Evolutionary conservation across 2,797 vertebrate species (phyloP), one percentile per base, ranked within the genome.

Genomic region (Bufotes viridis): DNA sequence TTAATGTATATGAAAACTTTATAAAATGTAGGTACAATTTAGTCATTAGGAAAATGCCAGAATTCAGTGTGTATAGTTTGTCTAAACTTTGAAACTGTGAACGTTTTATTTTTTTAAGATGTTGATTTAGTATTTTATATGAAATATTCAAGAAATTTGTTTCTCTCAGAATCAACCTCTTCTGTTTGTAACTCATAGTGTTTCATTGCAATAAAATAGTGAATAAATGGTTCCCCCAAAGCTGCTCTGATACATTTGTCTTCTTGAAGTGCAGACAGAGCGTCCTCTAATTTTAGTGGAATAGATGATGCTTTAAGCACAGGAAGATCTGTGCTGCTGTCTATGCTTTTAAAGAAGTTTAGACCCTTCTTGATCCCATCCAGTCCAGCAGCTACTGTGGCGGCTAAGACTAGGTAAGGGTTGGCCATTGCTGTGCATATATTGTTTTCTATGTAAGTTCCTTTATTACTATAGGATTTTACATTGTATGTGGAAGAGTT

Each of bases 151-250:
- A 99, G 92, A 91, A 97, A 97, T 92, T 97, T 98, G 92, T 97
- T 97, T 84, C 96, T 96, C 90, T 98, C 97, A 0, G 94, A 93
- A 78, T 98, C 96, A 86, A 96, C 91, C 92, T 97, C 96, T 93
- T 99, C 96, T 0, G 95, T 97, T 93, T 99, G 97, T 87, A 99
- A 95, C 91, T 99, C 98, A 87, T 97, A 96, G 85, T 93, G 96
- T 91, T 99, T 99, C 96, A 99, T 96, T 83, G 96, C 97, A 29
- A 98, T 93, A 91, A 99, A 99, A 88, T 97, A 98, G n/a, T 94
- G 95, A 72, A 97, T 92, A 76, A 99, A 99, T 8, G 96, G 95
- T 87, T 99, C 97, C 0, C 97, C 98, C 0, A 99, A 93, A 2
- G 96, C 93, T 75, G 94, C 93, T 90, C 93, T 91, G 74, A 99